Percentiles rank a stretch among this genome's conserved stretches.
These are phyloP conservation scores for Indicator indicator DNA, from an alignment of 2,113 vertebrate genomes.

Conservation along the genomic window DNA sequence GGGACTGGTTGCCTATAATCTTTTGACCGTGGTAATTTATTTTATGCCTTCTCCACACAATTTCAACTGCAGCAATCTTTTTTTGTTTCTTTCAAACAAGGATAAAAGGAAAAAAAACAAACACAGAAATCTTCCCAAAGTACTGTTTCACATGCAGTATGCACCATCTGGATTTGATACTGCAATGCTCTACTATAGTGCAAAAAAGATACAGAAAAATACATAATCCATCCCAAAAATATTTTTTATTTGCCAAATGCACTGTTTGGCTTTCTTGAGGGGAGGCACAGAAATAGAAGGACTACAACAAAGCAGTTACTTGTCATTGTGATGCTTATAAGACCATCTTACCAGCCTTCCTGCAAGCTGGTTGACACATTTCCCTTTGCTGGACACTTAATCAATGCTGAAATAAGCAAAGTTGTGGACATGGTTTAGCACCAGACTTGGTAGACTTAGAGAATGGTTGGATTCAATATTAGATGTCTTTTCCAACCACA, in stretches of 20 bases:
- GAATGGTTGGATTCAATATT: too few relatives aligned
- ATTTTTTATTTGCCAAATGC: slow-evolving; percentile 18
- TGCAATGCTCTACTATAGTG: background rate
- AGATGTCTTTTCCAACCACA: too few relatives aligned
- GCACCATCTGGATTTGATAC: background rate
- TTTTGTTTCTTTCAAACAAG: background rate
- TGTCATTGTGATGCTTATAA: background rate
- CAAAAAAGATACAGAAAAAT: background rate
- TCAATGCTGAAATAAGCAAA: too few relatives aligned
- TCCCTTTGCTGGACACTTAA: background rate
- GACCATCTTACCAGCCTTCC: background rate
- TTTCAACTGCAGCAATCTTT: background rate
- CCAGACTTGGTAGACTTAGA: too few relatives aligned
- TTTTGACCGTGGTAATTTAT: background rate
- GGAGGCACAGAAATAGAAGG: background rate
- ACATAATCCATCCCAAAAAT: background rate
- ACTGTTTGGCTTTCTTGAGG: background rate
- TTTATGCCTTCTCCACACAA: background rate
- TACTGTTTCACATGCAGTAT: background rate
- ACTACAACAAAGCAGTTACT: background rate
- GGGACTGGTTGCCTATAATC: background rate
- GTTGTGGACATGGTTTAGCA: too few relatives aligned
- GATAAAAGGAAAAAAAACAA: too few relatives aligned
- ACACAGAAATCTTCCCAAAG: background rate
- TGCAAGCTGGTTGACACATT: background rate